Evolutionary conservation across 2,888 invertebrate species (phyloP), one percentile per base, ranked within the genome.

Genomic region (Drosophila rubida): DNA sequence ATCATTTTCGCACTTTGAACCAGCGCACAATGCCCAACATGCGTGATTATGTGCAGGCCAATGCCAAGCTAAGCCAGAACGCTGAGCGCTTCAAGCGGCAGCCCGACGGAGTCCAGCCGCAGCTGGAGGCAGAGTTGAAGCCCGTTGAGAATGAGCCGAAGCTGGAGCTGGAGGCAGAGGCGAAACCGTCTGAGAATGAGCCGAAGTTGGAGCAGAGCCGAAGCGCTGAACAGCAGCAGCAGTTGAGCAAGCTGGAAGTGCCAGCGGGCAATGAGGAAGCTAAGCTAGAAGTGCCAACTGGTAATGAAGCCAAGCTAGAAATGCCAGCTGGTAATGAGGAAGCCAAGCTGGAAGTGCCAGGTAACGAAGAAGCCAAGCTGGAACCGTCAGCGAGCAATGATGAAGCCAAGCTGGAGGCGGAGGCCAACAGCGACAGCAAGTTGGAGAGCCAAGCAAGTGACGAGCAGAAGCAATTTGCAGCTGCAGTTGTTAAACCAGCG

Each of bases 1-100:
- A 78, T 22, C 79, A 67, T 19, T 58, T 66, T 1, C 59, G 64
- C n/a, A 9, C 49, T 0, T 4, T 54, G 0, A 68, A 35, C 1
- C 79, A 76, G 4, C 72, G 67, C 0, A 57, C 55, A 0, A 19
- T 59, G 51, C 60, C 72, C 5, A 62, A 60, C 35, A 60, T 63
- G 46, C 53, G 69, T 2, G 75, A 87, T 1, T 72, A 60, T 46
- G 69, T 58, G 0, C 69, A 70, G 9, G 16, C 25, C 11, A 75
- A 69, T 46, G 63, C 48, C 14, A 69, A 48, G 35, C 2, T 66
- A 11, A 42, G 32, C 4, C 7, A 8, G 27, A 65, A 50, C 0
- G 22, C 19, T 2, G 69, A 67, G 0, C 65, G 80, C 2, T 76
- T 41, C 8, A 77, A 80, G 46, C 65, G 78, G 1, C 57, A 88